phyloP scores from a whole-genome alignment of 2,888 invertebrate species.

The Endomychus coccineus region DNA sequence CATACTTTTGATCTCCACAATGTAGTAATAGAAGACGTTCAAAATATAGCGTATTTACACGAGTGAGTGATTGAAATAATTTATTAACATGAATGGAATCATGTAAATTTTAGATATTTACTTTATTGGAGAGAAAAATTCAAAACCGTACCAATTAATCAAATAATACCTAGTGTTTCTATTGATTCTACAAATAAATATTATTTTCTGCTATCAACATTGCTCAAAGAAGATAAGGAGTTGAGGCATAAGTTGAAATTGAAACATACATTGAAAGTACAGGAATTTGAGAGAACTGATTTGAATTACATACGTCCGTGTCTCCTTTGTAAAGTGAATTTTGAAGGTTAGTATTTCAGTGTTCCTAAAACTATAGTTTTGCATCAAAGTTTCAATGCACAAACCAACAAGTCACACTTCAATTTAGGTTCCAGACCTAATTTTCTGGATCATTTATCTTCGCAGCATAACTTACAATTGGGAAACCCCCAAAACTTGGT shows the following conservation, averaged over 20 bases:
- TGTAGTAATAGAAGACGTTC: constrained; percentile 76
- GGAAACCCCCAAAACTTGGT: constrained; percentile 92
- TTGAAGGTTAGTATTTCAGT: constrained; percentile 41
- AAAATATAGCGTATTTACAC: constrained; percentile 65
- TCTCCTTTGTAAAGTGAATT: constrained; percentile 66
- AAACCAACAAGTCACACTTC: too few species aligned
- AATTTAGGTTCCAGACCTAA: constrained; percentile 53
- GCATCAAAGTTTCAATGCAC: too few species aligned
- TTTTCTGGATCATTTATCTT: constrained; percentile 77
- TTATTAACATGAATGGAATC: constrained; percentile 7
- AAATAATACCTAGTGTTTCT: constrained; percentile 50
- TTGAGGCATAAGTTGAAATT: constrained; percentile 62
- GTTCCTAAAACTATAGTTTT: too few species aligned
- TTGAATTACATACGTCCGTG: constrained; percentile 68
- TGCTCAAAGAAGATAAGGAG: constrained; percentile 72
- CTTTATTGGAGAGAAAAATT: constrained; percentile 53
- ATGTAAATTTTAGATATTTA: constrained; percentile 46
- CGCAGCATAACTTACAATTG: constrained; percentile 82
- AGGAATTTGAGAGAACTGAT: constrained; percentile 79
- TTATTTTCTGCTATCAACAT: constrained; percentile 73
- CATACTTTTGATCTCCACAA: constrained; percentile 74
- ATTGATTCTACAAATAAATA: constrained; percentile 60
- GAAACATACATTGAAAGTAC: constrained; percentile 65
- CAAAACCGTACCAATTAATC: constrained; percentile 42
- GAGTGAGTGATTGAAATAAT: constrained; percentile 47